Evolutionary conservation across 2,888 invertebrate species (phyloP).

Genomic region (Syrphus vitripennis): DNA sequence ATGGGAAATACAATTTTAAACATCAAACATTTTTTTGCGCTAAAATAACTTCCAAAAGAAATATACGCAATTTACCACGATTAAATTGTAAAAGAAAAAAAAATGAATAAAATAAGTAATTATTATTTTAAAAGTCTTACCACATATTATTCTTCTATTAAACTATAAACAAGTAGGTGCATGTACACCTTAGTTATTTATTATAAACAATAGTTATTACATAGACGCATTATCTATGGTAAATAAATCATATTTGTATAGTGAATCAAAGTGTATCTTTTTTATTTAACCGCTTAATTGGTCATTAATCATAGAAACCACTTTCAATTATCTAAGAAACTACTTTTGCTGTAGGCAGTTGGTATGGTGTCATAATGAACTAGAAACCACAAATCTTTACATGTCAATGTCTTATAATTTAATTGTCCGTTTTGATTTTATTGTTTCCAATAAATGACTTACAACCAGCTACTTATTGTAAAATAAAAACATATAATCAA

Average conservation of each 20-base stretch:
- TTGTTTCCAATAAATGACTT: background rate
- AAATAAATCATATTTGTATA: background rate
- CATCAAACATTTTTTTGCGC: too few relatives aligned
- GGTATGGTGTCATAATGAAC: background rate
- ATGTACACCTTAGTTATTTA: too few relatives aligned
- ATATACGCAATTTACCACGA: too few relatives aligned
- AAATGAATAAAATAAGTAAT: too few relatives aligned
- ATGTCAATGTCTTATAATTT: background rate
- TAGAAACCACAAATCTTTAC: background rate
- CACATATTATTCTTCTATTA: too few relatives aligned
- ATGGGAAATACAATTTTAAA: too few relatives aligned
- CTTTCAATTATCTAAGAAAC: background rate
- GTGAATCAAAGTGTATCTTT: background rate
- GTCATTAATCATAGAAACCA: background rate
- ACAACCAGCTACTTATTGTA: background rate
- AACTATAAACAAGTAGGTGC: too few relatives aligned
- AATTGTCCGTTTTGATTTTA: background rate
- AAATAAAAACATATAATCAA: background rate
- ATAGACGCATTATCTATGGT: background rate
- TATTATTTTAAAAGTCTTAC: too few relatives aligned
- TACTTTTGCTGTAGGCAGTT: background rate
- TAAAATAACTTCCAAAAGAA: too few relatives aligned
- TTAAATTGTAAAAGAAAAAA: too few relatives aligned
- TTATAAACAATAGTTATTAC: too few relatives aligned
- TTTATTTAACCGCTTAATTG: background rate